Percentiles rank a stretch among this genome's conserved stretches.
These are phyloP conservation scores for Plotosus lineatus DNA, from an alignment of 2,113 vertebrate species.

Conservation along the genomic window DNA sequence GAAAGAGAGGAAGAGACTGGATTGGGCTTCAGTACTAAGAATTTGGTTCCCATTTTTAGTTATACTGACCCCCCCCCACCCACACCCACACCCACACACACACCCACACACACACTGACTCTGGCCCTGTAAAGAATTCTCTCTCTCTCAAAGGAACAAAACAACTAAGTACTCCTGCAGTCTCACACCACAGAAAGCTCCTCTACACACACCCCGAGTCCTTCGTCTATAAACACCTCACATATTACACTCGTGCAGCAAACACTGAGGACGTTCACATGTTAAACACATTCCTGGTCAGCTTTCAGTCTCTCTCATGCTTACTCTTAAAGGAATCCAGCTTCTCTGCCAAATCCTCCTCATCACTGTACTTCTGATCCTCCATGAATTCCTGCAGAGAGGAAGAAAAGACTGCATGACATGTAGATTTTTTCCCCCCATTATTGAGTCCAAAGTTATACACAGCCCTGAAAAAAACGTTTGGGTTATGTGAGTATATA, in stretches of 20 bases:
- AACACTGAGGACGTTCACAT: background rate
- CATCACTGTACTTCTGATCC: conserved; percentile 93
- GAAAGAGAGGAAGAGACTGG: conserved; percentile 7
- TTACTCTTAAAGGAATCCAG: conserved; percentile 92
- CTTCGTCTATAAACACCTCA: conserved; percentile 25
- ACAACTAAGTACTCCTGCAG: conserved; percentile 32
- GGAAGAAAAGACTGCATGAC: background rate
- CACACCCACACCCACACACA: background rate
- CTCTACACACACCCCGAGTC: conserved; percentile 22
- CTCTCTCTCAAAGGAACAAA: conserved; percentile 19
- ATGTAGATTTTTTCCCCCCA: background rate
- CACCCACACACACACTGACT: background rate
- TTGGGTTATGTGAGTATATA: background rate
- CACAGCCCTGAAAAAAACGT: background rate
- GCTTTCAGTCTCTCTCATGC: conserved; percentile 39
- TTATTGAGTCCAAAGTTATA: background rate
- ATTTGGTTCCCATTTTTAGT: background rate
- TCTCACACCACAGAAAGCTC: conserved; percentile 16
- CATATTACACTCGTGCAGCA: background rate
- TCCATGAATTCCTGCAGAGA: conserved; percentile 85
- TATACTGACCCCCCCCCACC: background rate
- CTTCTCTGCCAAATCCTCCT: conserved; percentile 88
- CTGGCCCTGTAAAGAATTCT: background rate
- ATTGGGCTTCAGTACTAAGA: background rate
- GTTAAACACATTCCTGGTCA: background rate